Evolutionary conservation across 2,888 invertebrate genomes (phyloP), one percentile per base, ranked within the genome.

Genomic region (Dasypogon diadema): DNA sequence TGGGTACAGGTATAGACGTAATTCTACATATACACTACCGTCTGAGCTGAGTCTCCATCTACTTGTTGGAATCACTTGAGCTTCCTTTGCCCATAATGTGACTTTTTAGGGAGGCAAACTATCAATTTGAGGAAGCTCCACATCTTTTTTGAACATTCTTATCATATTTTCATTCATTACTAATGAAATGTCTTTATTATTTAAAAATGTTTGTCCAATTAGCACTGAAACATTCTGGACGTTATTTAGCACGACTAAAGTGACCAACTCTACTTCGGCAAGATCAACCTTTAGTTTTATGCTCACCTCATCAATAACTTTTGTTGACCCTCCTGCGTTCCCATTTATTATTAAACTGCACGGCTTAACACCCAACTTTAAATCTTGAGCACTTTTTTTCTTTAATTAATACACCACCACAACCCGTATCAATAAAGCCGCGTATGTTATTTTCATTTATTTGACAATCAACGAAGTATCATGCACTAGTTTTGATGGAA

Each of bases 351-450:
- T 21, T 10, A 55, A 12, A 22, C 6, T 6, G 12, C 55, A 55
- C 6, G 55, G 14, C 18, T 55, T 10, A 3, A 55, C 0, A 4
- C 14, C 4, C 5, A 55, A 18, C 6, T 18, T 12, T 55, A 55
- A 18, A 3, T 55, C 10, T 18, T 2, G 14, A 6, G 55, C 2
- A 2, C 18, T 10, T 42, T 55, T 3, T 16, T 21, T 55, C 22
- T 2, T 21, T 4, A 8, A 55, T 2, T 5, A 55, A 4, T 14
- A 55, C 55, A 6, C 6, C 55, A 55, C 21, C 4, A 55, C 55
- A 55, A 3, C 55, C 55, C 5, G 55, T 55, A 55, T 55, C 55
- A 8, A 55, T 22, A 18, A 18, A 55, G 5, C 55, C 55, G 12
- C 22, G 55, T 5, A 55, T 4, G 22, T 55, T 55, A 16, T 22